Evolutionary conservation across 1,140 invertebrate species (phyloP), one percentile per base, ranked within the genome.

Genomic region (Belonocnema kinseyi): DNA sequence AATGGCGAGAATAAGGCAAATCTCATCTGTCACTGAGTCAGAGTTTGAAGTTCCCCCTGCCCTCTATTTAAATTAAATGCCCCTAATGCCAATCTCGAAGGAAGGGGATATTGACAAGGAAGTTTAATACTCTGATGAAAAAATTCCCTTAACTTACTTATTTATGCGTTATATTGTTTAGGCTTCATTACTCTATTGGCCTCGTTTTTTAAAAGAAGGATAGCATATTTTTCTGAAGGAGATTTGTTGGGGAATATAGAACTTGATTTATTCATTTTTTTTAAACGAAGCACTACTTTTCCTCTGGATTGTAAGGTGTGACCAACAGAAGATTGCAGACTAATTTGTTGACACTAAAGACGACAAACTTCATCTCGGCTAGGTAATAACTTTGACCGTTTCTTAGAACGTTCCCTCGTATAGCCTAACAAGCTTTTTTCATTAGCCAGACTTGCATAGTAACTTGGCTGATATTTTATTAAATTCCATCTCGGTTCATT

Each of bases 1-100:
- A 66, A 66, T 66, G 61, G 61, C 61, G 61, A 66, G 40, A 66
- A 66, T 66, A 66, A 66, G 61, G 61, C 26, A 66, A 66, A 66
- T 66, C 61, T 66, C 61, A 66, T 66, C 61, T 66, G 61, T 66
- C 61, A 66, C 33, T 66, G 61, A 66, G 40, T 66, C 40, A 26
- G 33, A 66, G 16, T 26, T 66, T 14, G 7, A 46, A 46, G 26
- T 16, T 33, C 40, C 33, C 56, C 26, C 8, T 14, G 14, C 61
- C 61, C 61, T 66, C 33, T 16, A 66, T 66, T 66, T 66, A 66
- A 66, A 66, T 66, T 66, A 66, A 66, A 66, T 66, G 61, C 40
- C 33, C 33, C 61, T 66, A 66, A 66, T 66, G 61, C 26, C 33
- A 66, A 66, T 40, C 26, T 13, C 14, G 33, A 3, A 33, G 16